These are phyloP conservation scores for Amblyteles armatorius DNA, from an alignment of 2,888 invertebrate genomes.

Conservation along the genomic window DNA sequence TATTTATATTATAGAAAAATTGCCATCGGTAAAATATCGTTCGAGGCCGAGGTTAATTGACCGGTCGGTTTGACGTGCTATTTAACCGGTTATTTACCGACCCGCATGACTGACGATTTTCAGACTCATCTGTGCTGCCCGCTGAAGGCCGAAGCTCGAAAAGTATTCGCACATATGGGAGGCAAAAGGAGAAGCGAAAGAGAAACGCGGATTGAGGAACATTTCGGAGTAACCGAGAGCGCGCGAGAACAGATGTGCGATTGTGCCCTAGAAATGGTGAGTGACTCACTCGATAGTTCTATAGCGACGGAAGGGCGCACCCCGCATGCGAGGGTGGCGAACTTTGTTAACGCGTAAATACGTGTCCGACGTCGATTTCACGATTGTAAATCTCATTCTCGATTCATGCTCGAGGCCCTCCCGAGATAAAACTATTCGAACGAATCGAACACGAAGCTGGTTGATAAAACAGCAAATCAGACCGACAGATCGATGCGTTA, in stretches of 20 bases:
- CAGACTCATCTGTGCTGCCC: not conserved
- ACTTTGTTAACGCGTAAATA: constrained; percentile 36
- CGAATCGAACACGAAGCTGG: not conserved
- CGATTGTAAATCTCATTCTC: constrained; percentile 17
- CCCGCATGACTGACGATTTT: not conserved
- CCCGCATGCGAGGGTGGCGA: constrained; percentile 23
- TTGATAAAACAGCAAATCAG: not conserved
- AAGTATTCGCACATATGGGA: constrained; percentile 40
- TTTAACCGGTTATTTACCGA: not conserved
- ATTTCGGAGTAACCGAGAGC: constrained; percentile 68
- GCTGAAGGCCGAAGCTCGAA: constrained; percentile 45
- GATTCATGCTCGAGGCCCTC: not conserved
- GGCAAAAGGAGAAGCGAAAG: constrained; percentile 3
- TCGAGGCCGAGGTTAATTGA: too few relatives aligned
- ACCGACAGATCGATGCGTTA: not conserved
- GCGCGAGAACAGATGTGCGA: constrained; percentile 79
- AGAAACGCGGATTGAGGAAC: constrained; percentile 20
- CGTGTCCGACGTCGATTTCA: constrained; percentile 14
- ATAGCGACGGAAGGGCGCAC: constrained; percentile 26
- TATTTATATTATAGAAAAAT: too few relatives aligned
- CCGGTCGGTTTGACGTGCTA: too few relatives aligned
- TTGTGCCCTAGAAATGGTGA: constrained; percentile 76
- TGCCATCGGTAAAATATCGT: too few relatives aligned
- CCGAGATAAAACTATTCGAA: not conserved
- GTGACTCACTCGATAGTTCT: constrained; percentile 77